A percentile compares a stretch with the other conserved stretches of the same genome.
Conservation (phyloP, 2,797 vertebrate genomes). For the Poecilia wingei region DNA sequence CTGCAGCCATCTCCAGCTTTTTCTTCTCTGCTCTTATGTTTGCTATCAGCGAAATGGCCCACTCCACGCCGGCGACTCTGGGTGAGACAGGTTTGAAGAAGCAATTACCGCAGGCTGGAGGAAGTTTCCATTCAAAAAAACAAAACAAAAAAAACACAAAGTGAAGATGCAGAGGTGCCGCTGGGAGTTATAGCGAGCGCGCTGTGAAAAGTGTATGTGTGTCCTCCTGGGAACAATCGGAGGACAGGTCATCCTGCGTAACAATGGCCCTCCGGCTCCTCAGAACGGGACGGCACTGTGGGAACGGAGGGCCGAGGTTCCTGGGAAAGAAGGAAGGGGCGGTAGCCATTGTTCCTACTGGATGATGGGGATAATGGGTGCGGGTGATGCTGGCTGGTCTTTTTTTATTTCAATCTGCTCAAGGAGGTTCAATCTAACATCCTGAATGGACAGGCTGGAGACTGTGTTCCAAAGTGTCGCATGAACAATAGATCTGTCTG, state of each 20-base stretch:
- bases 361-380: slow-evolving; percentile 65
- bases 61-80: slow-evolving; percentile 30
- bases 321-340: slow-evolving; percentile 64
- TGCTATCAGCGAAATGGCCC: slow-evolving; percentile 43
- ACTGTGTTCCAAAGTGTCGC: slow-evolving; percentile 59
- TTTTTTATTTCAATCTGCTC: slow-evolving; percentile 30
- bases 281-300: slow-evolving; percentile 64
- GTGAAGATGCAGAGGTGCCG: slow-evolving; percentile 30
- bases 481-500: slow-evolving; percentile 72
- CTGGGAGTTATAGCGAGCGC: slow-evolving; percentile 14
- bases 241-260: slow-evolving; percentile 51
- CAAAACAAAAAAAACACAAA: not conserved
- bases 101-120: slow-evolving; percentile 58
- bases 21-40: slow-evolving; percentile 30
- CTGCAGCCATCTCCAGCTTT: slow-evolving; percentile 50
- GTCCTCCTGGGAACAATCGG: slow-evolving; percentile 55
- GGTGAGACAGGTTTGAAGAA: slow-evolving; percentile 22
- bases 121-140: slow-evolving; percentile 49
- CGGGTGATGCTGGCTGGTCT: slow-evolving; percentile 56
- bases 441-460: slow-evolving; percentile 73
- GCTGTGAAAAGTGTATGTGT: slow-evolving; percentile 17
- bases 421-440: slow-evolving; percentile 68
- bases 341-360: slow-evolving; percentile 67
- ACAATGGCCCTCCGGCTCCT: slow-evolving; percentile 60
- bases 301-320: slow-evolving; percentile 62